Percentiles rank a stretch among this genome's conserved stretches.
Evolutionary conservation across 2,888 invertebrate species (phyloP).

Genomic region (Tigriopus californicus): DNA sequence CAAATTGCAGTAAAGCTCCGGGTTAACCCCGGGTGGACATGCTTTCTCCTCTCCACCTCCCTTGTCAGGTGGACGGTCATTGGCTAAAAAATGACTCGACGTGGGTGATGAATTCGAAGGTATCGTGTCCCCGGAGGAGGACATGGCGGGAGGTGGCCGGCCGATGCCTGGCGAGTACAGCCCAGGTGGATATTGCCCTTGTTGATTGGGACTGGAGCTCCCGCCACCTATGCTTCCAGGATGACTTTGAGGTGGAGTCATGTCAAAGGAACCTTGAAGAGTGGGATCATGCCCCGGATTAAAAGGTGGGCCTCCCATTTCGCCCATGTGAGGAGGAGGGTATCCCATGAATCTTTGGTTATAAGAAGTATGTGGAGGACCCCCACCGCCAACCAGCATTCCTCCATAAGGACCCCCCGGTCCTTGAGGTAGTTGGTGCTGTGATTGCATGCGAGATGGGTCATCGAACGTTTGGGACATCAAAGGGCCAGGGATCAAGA

Average conservation of each 20-base stretch:
- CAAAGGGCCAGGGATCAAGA: not conserved
- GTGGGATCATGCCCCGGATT: not conserved
- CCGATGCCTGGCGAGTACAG: not conserved
- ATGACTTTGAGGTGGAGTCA: not conserved
- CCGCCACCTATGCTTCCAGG: not conserved
- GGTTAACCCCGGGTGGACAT: not conserved
- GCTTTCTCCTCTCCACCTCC: not conserved
- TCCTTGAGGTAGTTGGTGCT: not conserved
- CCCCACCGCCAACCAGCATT: not conserved
- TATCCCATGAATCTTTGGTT: constrained; percentile 14
- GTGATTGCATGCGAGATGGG: too few species aligned
- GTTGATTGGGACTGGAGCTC: not conserved
- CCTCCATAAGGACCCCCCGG: not conserved
- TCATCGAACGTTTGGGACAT: too few species aligned
- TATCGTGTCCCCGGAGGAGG: not conserved
- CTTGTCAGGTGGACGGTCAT: constrained; percentile 14
- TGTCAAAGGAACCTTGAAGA: not conserved
- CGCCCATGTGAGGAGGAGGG: not conserved
- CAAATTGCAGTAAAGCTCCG: not conserved
- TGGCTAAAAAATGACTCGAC: constrained; percentile 15
- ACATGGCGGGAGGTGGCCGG: not conserved
- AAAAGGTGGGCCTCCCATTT: not conserved
- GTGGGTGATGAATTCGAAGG: not conserved
- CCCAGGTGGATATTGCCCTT: not conserved
- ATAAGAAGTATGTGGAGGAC: not conserved